Conservation (phyloP, 1,140 invertebrate genomes). For the Ceratina calcarata region DNA sequence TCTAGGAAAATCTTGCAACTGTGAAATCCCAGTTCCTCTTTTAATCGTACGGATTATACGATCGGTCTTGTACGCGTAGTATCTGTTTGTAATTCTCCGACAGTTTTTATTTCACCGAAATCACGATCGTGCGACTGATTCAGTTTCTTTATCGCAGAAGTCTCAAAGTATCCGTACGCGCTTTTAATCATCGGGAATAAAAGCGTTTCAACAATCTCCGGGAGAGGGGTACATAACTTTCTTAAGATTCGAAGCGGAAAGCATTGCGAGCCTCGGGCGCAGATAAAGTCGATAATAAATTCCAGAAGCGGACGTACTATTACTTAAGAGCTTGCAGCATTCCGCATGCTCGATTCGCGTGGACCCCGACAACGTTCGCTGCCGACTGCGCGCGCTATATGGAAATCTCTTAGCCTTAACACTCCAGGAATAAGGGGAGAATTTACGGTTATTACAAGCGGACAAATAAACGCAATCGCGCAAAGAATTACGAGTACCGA, state of each 20-base stretch:
- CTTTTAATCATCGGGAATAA: not conserved
- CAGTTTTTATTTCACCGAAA: not conserved
- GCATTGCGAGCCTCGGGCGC: slow-evolving; percentile 16
- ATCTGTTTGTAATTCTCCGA: no score
- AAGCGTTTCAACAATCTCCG: not conserved
- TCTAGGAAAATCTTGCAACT: no score
- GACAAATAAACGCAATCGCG: slow-evolving; percentile 56
- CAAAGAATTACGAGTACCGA: slow-evolving; percentile 36
- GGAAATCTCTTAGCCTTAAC: slow-evolving; percentile 19
- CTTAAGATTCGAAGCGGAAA: not conserved
- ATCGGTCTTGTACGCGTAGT: no score
- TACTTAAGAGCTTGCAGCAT: slow-evolving; percentile 35
- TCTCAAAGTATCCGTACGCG: not conserved
- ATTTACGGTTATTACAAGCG: slow-evolving; percentile 60
- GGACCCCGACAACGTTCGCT: slow-evolving; percentile 1
- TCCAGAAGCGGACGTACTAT: slow-evolving; percentile 17
- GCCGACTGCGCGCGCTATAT: slow-evolving; percentile 57
- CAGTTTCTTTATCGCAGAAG: not conserved
- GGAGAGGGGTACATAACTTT: not conserved
- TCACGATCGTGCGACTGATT: no score
- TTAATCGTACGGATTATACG: no score
- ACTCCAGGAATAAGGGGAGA: slow-evolving; percentile 33
- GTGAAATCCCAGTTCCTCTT: no score
- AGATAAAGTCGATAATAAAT: slow-evolving; percentile 47
- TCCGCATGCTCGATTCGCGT: slow-evolving; percentile 36